Conservation (phyloP, 2,797 vertebrate species). For the Notolabrus celidotus region DNA sequence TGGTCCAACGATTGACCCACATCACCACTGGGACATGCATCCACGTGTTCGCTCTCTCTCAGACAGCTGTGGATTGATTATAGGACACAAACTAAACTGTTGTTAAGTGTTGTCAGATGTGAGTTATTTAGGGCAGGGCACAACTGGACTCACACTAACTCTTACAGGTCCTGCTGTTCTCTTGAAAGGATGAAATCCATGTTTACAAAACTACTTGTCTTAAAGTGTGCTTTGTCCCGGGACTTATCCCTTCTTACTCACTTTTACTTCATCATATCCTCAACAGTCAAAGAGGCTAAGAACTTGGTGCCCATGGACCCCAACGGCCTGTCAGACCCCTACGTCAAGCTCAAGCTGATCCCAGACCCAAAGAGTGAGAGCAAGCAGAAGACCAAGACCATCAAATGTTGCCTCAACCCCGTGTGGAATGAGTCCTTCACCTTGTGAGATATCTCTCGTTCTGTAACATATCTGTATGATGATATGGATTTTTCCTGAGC, state of each 20-base stretch:
- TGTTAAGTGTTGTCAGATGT: slow-evolving; percentile 72
- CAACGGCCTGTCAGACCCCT: slow-evolving; percentile 97
- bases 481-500: too few relatives aligned
- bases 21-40: slow-evolving; percentile 61
- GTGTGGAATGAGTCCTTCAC: slow-evolving; percentile 94
- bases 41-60: slow-evolving; percentile 54
- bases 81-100: slow-evolving; percentile 76
- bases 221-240: slow-evolving; percentile 16
- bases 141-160: background rate
- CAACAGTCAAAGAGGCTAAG: slow-evolving; percentile 92
- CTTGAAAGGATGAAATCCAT: slow-evolving; percentile 40
- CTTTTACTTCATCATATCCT: slow-evolving; percentile 27
- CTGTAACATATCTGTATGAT: background rate
- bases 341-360: slow-evolving; percentile 98
- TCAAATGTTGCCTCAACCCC: slow-evolving; percentile 97
- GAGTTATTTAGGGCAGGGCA: slow-evolving; percentile 65
- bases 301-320: slow-evolving; percentile 99
- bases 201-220: background rate
- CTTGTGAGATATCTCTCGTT: slow-evolving; percentile 86
- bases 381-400: slow-evolving; percentile 99
- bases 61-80: slow-evolving; percentile 71
- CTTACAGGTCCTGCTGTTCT: slow-evolving; percentile 33
- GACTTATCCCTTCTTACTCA: slow-evolving; percentile 1
- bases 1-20: slow-evolving; percentile 83
- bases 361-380: slow-evolving; percentile 98